These are phyloP conservation scores for Platalea minor DNA, from an alignment of 2,797 vertebrate species.

Conservation along the genomic window DNA sequence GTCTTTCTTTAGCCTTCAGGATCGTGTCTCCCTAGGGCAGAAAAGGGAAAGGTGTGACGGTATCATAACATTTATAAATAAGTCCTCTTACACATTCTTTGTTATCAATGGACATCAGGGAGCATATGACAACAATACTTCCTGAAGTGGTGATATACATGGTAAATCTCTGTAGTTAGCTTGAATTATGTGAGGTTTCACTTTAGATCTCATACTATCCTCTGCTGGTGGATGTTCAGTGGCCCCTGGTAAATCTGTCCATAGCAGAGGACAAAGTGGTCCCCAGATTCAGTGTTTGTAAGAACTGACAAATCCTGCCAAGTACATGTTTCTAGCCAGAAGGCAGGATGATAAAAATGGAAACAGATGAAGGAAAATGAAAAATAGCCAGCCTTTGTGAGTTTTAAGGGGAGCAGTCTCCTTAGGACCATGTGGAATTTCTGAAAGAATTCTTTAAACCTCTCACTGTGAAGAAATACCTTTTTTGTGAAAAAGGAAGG, in stretches of 20 bases:
- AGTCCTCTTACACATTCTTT: not conserved
- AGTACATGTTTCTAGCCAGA: not conserved
- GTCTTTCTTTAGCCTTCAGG: not conserved
- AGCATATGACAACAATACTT: not conserved
- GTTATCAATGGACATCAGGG: not conserved
- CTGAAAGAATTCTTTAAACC: slow-evolving; percentile 16
- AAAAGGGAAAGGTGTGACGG: not conserved
- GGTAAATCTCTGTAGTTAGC: not conserved
- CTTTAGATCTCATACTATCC: not conserved
- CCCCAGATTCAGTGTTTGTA: not conserved
- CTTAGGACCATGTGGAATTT: slow-evolving; percentile 14
- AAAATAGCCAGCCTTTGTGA: slow-evolving; percentile 12
- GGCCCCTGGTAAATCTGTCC: not conserved
- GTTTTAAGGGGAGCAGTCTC: not conserved
- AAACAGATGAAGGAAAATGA: not conserved
- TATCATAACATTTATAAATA: not conserved
- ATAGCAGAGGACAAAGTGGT: not conserved
- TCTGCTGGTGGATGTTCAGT: not conserved
- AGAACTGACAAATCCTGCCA: not conserved
- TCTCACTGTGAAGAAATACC: not conserved
- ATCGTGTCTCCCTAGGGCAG: not conserved
- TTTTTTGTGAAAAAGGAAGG: not conserved
- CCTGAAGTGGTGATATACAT: not conserved
- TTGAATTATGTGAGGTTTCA: not conserved
- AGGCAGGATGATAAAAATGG: not conserved